Percentiles rank a stretch among this genome's conserved stretches.
Conservation (phyloP, 2,113 vertebrate genomes). For the human (Homo sapiens) region GRCh38 chr16:5693501-5694000, state of each 20-base stretch:
- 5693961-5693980: neutral
- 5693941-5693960: neutral
- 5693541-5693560: conserved; percentile 1
- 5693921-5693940: neutral
- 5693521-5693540: conserved; percentile 32
- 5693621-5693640: conserved; percentile 44
- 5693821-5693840: neutral
- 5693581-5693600: neutral
- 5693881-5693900: neutral
- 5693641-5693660: neutral
- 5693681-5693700: conserved; percentile 56
- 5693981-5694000: neutral
- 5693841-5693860: neutral
- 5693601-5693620: conserved; percentile 41
- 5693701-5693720: conserved; percentile 20
- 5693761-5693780: neutral
- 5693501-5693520: conserved; percentile 28
- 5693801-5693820: neutral
- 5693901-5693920: neutral
- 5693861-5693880: neutral
- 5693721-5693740: neutral
- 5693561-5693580: conserved; percentile 12
- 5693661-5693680: conserved; percentile 32
- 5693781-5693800: neutral
- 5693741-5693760: neutral